Evolutionary conservation across 2,888 invertebrate species (phyloP).

Genomic region (Acheta domesticus): DNA sequence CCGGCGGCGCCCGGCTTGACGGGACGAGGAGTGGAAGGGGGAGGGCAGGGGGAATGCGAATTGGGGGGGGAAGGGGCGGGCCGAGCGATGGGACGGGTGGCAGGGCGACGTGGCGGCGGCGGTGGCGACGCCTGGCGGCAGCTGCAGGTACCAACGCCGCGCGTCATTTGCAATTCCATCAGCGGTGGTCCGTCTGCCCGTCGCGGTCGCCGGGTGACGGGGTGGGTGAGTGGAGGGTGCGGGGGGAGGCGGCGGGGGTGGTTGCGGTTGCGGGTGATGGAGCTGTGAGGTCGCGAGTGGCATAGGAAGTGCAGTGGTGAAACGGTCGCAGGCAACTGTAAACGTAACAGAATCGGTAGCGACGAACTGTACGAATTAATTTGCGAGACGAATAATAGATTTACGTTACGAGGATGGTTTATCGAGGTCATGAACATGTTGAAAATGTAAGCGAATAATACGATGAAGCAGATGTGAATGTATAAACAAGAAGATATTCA

Average conservation of each 20-base stretch:
- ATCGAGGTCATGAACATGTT: no score
- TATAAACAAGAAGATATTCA: no score
- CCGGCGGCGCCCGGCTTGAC: neutral
- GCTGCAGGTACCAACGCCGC: conserved; percentile 18
- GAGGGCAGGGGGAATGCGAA: no score
- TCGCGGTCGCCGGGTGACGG: neutral
- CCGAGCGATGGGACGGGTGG: neutral
- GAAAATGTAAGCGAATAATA: no score
- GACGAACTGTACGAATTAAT: no score
- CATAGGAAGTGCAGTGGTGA: no score
- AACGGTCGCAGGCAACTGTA: no score
- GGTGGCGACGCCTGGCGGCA: conserved; percentile 18
- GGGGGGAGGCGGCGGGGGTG: neutral
- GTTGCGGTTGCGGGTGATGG: neutral
- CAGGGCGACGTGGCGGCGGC: neutral
- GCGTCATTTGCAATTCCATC: conserved; percentile 18
- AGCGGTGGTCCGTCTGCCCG: neutral
- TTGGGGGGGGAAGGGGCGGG: neutral
- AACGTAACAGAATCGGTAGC: no score
- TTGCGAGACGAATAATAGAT: no score
- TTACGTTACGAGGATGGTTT: no score
- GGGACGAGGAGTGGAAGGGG: neutral
- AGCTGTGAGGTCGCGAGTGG: no score
- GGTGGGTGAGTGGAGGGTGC: neutral
- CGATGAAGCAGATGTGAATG: no score